Evolutionary conservation across 1,140 invertebrate genomes (phyloP), one percentile per base, ranked within the genome.

Genomic region (Centruroides sculpturatus): DNA sequence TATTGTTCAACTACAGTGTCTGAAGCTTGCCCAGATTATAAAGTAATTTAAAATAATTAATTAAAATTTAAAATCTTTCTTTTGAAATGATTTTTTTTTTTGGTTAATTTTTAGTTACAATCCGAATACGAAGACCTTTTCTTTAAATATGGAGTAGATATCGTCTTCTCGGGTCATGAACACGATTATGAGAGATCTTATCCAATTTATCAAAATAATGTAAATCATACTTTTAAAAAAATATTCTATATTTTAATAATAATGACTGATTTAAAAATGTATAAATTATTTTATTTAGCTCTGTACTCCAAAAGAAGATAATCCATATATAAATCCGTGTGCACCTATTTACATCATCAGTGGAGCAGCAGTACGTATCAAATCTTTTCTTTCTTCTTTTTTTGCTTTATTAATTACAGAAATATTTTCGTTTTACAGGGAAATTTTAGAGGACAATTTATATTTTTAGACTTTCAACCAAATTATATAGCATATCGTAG

Each of bases 1-100:
- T 97, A 97, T 72, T 98, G 94, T 74, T 92, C 90, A 62, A 90
- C 94, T 72, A 77, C 77, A 64, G 85, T 94, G 71, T 71, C 75
- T 6, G 85, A 91, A 69, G 92, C 95, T 73, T 97, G 93, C 70
- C 51, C 41, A 41, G 8, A 41, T 3, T 1, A 5, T 1, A 6
- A 41, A 1, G 41, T 41, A 41, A 41, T 23, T 23, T 23, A 23
- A 23, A 23, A 23, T 23, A 23, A 23, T 23, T 23, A 23, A 23
- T 23, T 23, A 23, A 23, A 23, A 23, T 23, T 23, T 23, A 23
- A 23, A 23, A 51, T 51, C 2, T n/a, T 51, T 12, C 34, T 34
- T n/a, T 2, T 34, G 2, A 51, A 12, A 51, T 12, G 0, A 34
- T n/a, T n/a, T n/a, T n/a, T 1, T 34, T n/a, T 12, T 34, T 5